Evolutionary conservation across 2,888 invertebrate species (phyloP), one percentile per base, ranked within the genome.

Genomic region (Sesamia inferens): DNA sequence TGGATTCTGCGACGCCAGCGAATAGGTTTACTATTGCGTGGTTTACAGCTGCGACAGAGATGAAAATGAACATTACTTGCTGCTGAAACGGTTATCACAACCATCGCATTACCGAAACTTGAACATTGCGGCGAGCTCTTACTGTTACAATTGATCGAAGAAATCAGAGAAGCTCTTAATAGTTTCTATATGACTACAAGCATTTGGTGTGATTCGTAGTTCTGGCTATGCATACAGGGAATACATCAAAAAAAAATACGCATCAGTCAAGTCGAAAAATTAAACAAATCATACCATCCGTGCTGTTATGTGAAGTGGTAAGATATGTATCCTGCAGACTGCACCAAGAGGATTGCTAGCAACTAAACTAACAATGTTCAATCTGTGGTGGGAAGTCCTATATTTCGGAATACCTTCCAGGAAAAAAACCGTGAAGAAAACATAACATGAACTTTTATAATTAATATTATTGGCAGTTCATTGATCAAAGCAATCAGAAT

Each of bases 131-230:
- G 42, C 42, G 42, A 7, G 10, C 44, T 68, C 5, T 63, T 61
- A 59, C 51, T 42, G 14, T 42, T 42, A 8, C n/a, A 61, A 42
- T n/a, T 61, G 42, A 61, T 42, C n/a, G 61, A 42, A 61, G 42
- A 59, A 61, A 42, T 42, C n/a, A 61, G n/a, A 42, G 64, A 54
- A 59, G 59, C 64, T 7, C 16, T 69, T 14, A 31, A 39, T 7
- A 14, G 14, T 8, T 68, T 39, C 42, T 16, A 48, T 0, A 39
- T 68, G n/a, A 58, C 62, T 6, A 39, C 22, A 5, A 14, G 24
- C 13, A 58, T 13, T 42, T 74, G 64, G 74, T 59, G 42, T 16
- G 69, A 69, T 44, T 69, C 64, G 84, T 71, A 0, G 82, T 81
- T 0, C 42, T 85, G 13, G 82, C 79, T 2, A 1, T 84, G 55